These are phyloP conservation scores for Pseudoips prasinana DNA, from an alignment of 2,888 invertebrate species.

Conservation along the genomic window DNA sequence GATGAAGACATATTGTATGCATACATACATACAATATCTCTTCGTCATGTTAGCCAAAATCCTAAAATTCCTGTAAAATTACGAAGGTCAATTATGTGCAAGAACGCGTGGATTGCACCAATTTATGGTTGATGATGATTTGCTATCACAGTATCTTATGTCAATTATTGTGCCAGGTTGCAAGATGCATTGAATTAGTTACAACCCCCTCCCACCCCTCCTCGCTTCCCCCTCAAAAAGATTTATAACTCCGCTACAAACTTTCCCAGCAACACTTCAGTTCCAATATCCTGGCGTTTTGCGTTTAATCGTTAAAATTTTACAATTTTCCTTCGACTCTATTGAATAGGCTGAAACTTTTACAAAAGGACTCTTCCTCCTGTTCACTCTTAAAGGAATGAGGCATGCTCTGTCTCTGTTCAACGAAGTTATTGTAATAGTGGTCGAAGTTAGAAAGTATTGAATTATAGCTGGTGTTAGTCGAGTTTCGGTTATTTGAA, in stretches of 20 bases:
- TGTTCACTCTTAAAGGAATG: slow-evolving; percentile 18
- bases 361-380: slow-evolving; percentile 46
- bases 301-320: slow-evolving; percentile 47
- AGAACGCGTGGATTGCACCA: too few species aligned
- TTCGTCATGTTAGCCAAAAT: too few species aligned
- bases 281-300: slow-evolving; percentile 19
- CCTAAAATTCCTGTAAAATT: too few species aligned
- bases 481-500: slow-evolving; percentile 11
- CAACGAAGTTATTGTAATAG: slow-evolving; percentile 64
- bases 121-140: too few species aligned
- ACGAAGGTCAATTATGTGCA: too few species aligned
- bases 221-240: too few species aligned
- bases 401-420: slow-evolving; percentile 40
- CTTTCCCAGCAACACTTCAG: slow-evolving; percentile 10
- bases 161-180: too few species aligned
- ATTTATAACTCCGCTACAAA: background rate
- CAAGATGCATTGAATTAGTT: too few species aligned
- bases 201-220: too few species aligned
- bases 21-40: too few species aligned
- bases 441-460: slow-evolving; percentile 65
- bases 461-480: slow-evolving; percentile 57
- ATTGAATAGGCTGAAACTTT: slow-evolving; percentile 51
- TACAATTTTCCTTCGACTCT: slow-evolving; percentile 54
- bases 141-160: too few species aligned
- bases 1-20: too few species aligned